Evolutionary conservation across 2,113 vertebrate species (phyloP), one percentile per base, ranked within the genome.

Genomic region (Hippocampus abdominalis): DNA sequence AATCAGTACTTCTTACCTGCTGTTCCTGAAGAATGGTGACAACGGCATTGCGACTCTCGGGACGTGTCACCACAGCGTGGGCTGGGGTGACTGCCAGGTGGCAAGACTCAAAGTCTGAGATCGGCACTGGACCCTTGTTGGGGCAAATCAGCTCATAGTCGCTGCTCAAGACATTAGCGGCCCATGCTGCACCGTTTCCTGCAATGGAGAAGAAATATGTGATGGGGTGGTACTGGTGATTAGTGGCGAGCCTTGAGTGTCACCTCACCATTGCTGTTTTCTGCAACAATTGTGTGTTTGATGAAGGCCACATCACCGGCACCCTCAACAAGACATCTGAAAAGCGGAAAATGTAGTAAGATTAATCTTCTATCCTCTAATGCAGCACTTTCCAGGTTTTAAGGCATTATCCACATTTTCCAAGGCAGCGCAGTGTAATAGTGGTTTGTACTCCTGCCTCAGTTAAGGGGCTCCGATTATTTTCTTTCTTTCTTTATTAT

Each of bases 271-370:
- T 92, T 56, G 0, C 87, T 94, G 81, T 94, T 94, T 75, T 95
- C 94, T 16, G 64, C 13, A 11, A 96, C 91, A 0, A 75, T 95
- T 51, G 89, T 88, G 80, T 98, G 95, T 81, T 95, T 96, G 63
- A 96, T 81, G 69, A 98, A 98, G 70, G 95, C 94, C 76, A 98
- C 95, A 0, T 97, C 92, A 7, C 94, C 96, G 4, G 86, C 90
- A 8, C 1, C 72, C 36, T 96, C 94, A 0, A 87, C 92, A 67
- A 98, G 86, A 79, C 96, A 98, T 88, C 96, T 98, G 76, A 0
- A 16, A 70, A 32, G 25, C 70, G 23, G 64, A 3, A 63, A n/a
- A 12, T 5, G 6, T 16, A 16, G 16, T 7, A 32, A 60, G 6
- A 21, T 51, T 8, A 8, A 21, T 5, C 49, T 21, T 51, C 20